Base-by-base conservation (phyloP, 1,140 invertebrate species). In the Eupristina koningsbergeri region DNA sequence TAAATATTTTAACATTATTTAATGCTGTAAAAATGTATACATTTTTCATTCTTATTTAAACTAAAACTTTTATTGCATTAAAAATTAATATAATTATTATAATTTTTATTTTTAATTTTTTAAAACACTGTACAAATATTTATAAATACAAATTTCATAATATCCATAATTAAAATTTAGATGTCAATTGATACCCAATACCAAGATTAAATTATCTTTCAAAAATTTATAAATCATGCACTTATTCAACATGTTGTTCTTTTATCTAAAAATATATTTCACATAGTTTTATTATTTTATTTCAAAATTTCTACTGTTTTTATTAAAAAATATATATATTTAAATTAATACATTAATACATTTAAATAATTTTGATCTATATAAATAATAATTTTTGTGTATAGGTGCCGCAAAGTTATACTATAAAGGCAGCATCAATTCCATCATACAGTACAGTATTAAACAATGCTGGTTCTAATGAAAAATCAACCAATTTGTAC, bases 381-480 rank as follows among this genome's bases (percentile, higher is more conserved):
- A 50, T 9, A 17, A 2, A 58, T 58, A 58, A 26, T 26, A 26
- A 1, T 78, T 63, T n/a, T 81, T 58, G n/a, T 85, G 19, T 36
- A 47, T 75, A 93, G 93, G 92, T 94, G 87, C 93, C 93, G 74
- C 93, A 93, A 90, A 94, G 93, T 90, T 93, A 93, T 45, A 90
- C 90, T 5, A 87, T 94, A 86, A 93, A 93, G 90, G 89, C 89
- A 41, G 90, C 92, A n/a, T 88, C 91, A 64, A 91, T 91, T 77
- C 93, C 93, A 64, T 93, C 93, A 19, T 94, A 93, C 61, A 93
- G 92, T 83, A 93, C 93, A 67, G 89, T 93, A 80, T 88, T 93
- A 64, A 92, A 93, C 53, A 93, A 91, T 84, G 83, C 88, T 71
- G 89, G 88, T 17, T 83, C 86, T 22, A 91, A 89, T 77, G 89